Evolutionary conservation across 2,797 vertebrate species (phyloP).

Genomic region (Rhinoraja longicauda): DNA sequence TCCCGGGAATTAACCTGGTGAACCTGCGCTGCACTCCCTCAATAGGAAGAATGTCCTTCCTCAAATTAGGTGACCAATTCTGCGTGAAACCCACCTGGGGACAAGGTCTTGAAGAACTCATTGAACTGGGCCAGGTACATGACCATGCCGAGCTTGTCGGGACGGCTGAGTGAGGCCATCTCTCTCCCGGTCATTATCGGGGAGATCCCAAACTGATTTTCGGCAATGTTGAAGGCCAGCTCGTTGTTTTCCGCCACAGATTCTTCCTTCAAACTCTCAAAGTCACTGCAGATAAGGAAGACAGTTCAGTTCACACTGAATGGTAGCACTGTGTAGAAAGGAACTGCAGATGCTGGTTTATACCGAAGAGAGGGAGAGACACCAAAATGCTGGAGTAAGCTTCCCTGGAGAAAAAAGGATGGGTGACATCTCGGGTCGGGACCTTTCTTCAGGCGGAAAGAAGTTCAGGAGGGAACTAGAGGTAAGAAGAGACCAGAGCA

Average conservation of each 20-base stretch:
- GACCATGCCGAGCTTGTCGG: constrained; percentile 77
- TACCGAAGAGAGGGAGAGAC: no score
- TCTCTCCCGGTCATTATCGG: constrained; percentile 74
- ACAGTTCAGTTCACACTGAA: background rate
- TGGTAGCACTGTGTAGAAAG: no score
- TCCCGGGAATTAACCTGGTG: no score
- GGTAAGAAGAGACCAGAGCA: no score
- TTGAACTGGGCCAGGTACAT: constrained; percentile 86
- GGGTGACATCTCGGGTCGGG: no score
- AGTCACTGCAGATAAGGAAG: constrained; percentile 58
- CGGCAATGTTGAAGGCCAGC: constrained; percentile 64
- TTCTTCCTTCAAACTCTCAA: constrained; percentile 58
- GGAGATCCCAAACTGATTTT: constrained; percentile 78
- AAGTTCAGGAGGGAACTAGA: no score
- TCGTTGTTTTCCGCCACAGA: constrained; percentile 61
- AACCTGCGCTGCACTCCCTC: no score
- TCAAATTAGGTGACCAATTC: background rate
- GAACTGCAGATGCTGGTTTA: no score
- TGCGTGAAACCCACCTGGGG: constrained; percentile 6
- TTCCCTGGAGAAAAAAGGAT: no score
- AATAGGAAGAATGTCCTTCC: no score
- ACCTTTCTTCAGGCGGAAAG: no score
- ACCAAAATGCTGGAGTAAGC: no score
- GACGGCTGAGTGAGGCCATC: constrained; percentile 59
- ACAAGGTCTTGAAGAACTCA: constrained; percentile 56